Conservation (phyloP, 2,113 vertebrate genomes). For the Chamaea fasciata region DNA sequence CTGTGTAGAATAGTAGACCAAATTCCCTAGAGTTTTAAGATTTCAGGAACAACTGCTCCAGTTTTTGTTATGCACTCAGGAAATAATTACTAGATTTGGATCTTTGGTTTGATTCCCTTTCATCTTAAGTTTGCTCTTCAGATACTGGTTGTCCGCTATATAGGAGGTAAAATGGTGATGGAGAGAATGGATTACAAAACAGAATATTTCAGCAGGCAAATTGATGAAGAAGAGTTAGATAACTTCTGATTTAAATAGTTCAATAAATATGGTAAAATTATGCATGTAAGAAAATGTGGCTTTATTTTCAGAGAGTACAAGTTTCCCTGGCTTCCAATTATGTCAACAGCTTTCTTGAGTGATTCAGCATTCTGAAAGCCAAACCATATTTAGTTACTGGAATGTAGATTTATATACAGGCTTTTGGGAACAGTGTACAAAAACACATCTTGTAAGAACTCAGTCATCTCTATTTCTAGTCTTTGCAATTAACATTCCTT, state of each 20-base stretch:
- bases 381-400: constrained; percentile 1
- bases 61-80: neutral
- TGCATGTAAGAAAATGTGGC: neutral
- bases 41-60: neutral
- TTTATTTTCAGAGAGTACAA: neutral
- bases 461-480: neutral
- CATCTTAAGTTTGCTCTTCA: neutral
- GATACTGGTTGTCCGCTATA: neutral
- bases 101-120: neutral
- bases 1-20: neutral
- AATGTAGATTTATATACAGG: neutral
- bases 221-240: neutral
- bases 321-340: constrained; percentile 4
- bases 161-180: neutral
- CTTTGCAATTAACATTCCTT: neutral
- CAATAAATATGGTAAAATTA: neutral
- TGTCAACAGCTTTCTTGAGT: constrained; percentile 42
- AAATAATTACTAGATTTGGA: neutral
- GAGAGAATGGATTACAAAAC: neutral
- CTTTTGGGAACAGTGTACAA: neutral
- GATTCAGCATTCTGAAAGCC: constrained; percentile 42
- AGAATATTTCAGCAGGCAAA: neutral
- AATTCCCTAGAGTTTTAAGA: neutral
- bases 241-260: neutral
- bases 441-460: neutral